These are phyloP conservation scores for Spongia lamella DNA, from an alignment of 37 sponge, comb jelly and placozoan genomes.

Conservation along the genomic window DNA sequence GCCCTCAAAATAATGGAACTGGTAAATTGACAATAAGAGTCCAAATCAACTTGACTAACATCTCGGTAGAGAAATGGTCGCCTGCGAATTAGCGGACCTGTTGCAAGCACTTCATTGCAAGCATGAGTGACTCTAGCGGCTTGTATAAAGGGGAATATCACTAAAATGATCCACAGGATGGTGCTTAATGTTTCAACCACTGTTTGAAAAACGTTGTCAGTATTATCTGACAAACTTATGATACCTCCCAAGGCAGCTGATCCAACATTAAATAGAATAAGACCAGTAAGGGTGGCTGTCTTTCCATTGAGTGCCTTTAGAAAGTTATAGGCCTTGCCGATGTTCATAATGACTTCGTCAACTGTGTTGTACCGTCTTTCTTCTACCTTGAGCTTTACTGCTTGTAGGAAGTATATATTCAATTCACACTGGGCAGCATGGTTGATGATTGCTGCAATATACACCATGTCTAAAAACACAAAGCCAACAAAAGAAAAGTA, in stretches of 20 bases:
- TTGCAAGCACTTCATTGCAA: constrained; percentile 28
- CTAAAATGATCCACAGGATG: constrained; percentile 45
- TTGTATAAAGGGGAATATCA: constrained; percentile 62
- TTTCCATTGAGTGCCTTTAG: constrained; percentile 61
- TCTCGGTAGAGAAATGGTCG: constrained; percentile 61
- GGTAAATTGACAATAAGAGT: constrained; percentile 47
- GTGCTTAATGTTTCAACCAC: constrained; percentile 27
- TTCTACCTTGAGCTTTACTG: constrained; percentile 30
- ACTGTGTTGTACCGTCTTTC: constrained; percentile 42
- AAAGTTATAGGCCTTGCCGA: constrained; percentile 44
- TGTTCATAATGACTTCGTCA: constrained; percentile 64
- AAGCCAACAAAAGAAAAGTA: constrained; percentile 50
- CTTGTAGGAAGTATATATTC: constrained; percentile 54
- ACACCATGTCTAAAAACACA: constrained; percentile 65
- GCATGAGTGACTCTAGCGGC: constrained; percentile 72
- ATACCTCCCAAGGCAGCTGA: constrained; percentile 36
- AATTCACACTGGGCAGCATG: constrained; percentile 72
- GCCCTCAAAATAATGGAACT: constrained; percentile 51
- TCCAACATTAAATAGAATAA: constrained; percentile 65
- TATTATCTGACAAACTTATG: too few species aligned
- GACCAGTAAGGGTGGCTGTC: constrained; percentile 60
- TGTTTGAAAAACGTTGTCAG: not conserved
- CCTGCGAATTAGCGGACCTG: constrained; percentile 41
- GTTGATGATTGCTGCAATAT: constrained; percentile 64
- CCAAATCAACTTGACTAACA: constrained; percentile 60